These are phyloP conservation scores for Ptiloglossa arizonensis DNA, from an alignment of 1,140 invertebrate species.

Conservation along the genomic window DNA sequence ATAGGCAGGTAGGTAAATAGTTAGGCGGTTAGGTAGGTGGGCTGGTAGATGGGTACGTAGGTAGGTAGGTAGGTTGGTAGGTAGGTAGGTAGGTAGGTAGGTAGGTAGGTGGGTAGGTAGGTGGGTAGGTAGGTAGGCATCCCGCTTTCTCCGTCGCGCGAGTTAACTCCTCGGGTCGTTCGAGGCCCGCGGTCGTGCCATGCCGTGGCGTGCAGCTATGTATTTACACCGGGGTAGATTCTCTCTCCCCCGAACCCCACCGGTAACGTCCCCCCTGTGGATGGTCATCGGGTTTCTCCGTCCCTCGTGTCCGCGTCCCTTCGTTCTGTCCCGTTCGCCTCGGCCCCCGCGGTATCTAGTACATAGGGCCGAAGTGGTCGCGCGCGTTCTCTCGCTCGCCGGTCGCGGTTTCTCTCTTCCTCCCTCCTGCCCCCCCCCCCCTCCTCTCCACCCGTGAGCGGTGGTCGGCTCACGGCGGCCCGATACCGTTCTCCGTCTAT, in stretches of 20 bases:
- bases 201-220: constrained; percentile 48
- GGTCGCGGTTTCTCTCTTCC: constrained; percentile 5
- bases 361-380: constrained; percentile 54
- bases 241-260: no score
- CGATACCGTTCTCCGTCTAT: constrained; percentile 31
- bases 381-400: constrained; percentile 40
- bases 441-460: constrained; percentile 12
- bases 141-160: constrained; percentile 39
- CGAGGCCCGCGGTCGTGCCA: constrained; percentile 35
- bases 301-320: constrained; percentile 10
- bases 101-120: constrained; percentile 18
- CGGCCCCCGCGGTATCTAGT: constrained; percentile 50
- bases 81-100: constrained; percentile 4
- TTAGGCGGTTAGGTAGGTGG: constrained; percentile 14
- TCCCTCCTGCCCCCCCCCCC: constrained; percentile 16
- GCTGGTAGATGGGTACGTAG: constrained; percentile 9
- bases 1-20: constrained; percentile 17
- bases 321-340: constrained; percentile 7
- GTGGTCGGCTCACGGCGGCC: not conserved
- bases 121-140: constrained; percentile 17
- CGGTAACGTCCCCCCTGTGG: constrained; percentile 23
- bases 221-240: constrained; percentile 64
- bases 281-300: constrained; percentile 18
- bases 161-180: constrained; percentile 52
- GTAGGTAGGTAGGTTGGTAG: constrained; percentile 34